Evolutionary conservation across 1,140 invertebrate species (phyloP).

Genomic region (Eumeta japonica): DNA sequence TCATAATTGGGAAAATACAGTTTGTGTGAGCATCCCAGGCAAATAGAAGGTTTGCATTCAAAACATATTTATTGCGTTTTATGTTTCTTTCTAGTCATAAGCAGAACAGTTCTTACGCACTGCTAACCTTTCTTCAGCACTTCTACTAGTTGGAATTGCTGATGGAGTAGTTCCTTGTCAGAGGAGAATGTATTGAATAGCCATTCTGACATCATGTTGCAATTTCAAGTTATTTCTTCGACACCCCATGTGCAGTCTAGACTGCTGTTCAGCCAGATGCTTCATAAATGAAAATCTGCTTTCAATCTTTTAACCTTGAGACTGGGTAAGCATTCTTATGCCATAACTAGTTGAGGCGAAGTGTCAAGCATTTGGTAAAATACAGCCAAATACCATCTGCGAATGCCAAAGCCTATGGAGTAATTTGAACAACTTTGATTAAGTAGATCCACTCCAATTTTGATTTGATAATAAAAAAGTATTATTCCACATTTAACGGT

Average conservation of each 20-base stretch:
- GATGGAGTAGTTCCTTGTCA: no score
- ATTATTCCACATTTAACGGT: conserved; percentile 27
- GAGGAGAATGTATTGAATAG: no score
- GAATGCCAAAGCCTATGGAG: conserved; percentile 6
- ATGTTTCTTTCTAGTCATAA: neutral
- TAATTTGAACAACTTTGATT: conserved; percentile 11
- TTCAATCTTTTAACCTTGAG: no score
- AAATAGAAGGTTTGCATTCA: neutral
- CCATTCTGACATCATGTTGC: no score
- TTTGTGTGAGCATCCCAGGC: neutral
- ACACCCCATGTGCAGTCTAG: no score
- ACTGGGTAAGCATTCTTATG: no score
- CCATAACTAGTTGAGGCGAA: conserved; percentile 6
- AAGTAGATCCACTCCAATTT: conserved; percentile 10
- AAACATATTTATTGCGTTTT: neutral
- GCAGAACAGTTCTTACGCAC: neutral
- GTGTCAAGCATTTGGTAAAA: conserved; percentile 17
- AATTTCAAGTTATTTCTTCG: no score
- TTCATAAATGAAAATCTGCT: no score
- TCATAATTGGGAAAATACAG: neutral
- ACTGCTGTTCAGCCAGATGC: no score
- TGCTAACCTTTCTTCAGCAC: neutral
- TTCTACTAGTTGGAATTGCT: neutral
- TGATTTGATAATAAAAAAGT: conserved; percentile 22
- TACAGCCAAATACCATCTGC: conserved; percentile 14